Evolutionary conservation across 2,113 vertebrate genomes (phyloP).

Genomic region (Polyodon spathula): DNA sequence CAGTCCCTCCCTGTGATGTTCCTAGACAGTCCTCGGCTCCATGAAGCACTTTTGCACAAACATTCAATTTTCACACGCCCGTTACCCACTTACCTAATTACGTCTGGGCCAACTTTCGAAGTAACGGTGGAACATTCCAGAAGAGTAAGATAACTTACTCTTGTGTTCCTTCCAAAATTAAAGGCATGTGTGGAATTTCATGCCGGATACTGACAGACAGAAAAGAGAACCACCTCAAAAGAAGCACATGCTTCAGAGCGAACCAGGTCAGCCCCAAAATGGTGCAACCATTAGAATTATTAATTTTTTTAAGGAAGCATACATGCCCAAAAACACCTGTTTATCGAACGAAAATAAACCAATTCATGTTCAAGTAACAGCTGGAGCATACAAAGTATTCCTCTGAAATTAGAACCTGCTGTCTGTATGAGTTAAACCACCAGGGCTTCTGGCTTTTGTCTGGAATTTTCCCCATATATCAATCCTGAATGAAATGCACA

Average conservation of each 20-base stretch:
- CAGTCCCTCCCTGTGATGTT: constrained; percentile 10
- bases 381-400: constrained; percentile 26
- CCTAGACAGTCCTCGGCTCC: constrained; percentile 5
- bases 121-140: constrained; percentile 75
- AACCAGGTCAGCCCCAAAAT: constrained; percentile 15
- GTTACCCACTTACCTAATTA: constrained; percentile 28
- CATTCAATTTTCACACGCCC: constrained; percentile 9
- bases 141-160: constrained; percentile 73
- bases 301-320: constrained; percentile 32
- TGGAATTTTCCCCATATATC: no score
- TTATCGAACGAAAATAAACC: constrained; percentile 65
- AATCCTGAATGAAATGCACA: constrained; percentile 20
- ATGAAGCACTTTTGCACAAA: background rate
- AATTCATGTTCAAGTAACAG: constrained; percentile 31
- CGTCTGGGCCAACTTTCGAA: constrained; percentile 48
- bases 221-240: constrained; percentile 23
- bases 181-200: constrained; percentile 77
- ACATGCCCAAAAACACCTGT: constrained; percentile 49
- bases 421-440: constrained; percentile 18
- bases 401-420: constrained; percentile 47
- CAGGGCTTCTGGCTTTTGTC: no score
- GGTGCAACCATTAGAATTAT: constrained; percentile 33
- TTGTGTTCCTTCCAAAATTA: constrained; percentile 65
- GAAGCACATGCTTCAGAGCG: constrained; percentile 21
- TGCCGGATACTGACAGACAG: constrained; percentile 39